Evolutionary conservation across 2,797 vertebrate genomes (phyloP), one percentile per base, ranked within the genome.

Genomic region (Bradypodion ventrale): DNA sequence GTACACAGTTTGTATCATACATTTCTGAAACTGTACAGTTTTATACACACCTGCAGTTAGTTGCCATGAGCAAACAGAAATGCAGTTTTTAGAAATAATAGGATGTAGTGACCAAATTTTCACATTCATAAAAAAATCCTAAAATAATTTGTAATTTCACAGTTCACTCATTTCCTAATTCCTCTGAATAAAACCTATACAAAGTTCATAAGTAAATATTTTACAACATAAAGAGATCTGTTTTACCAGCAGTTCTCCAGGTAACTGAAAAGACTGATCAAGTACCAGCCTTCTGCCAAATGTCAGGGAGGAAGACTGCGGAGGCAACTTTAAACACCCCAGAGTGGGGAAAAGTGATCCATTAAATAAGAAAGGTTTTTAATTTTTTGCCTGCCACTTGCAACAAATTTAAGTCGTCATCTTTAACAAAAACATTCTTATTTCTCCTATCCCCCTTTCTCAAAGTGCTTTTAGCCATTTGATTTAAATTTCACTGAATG

Each of bases 21-120:
- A 94, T 91, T 92, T 92, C 86, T 91, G 90, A 93, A 96, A 95
- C 94, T 96, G 95, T 96, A 96, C 95, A 96, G 32, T 90, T 94
- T 95, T 95, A 94, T 95, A 95, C 92, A 95, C 95, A 89, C 70
- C 87, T 80, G 93, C 87, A 76, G 87, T 94, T 92, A 76, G 87
- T 94, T 92, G 94, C 87, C 92, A 94, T 93, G 93, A 90, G 90
- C 87, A 78, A 12, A 91, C 78, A 89, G 90, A 87, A 84, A 89
- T 85, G 88, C 60, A 85, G 93, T 80, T 80, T 92, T 92, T n/a
- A 88, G 78, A 89, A 92, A 92, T 77, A 88, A 90, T 87, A 84
- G 89, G 85, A 87, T 60, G 87, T 86, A 91, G 35, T 88, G 88
- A 83, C 78, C 83, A 76, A 4, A 65, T 87, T 93, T 86, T 85